Base-by-base conservation (phyloP, 2,888 invertebrate genomes). In the Euplexia lucipara region DNA sequence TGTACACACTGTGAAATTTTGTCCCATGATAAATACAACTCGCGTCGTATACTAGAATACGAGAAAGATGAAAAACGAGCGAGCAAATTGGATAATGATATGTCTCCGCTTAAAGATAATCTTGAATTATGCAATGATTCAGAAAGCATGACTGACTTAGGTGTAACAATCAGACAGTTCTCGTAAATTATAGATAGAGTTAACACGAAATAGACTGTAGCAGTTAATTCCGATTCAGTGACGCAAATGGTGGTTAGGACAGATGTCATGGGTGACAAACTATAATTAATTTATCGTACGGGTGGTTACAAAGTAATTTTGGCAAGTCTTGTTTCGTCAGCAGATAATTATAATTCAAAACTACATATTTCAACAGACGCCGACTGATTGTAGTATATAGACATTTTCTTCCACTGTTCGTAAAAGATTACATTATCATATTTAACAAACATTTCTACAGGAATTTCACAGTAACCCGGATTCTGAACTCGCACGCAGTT, bases 61-160 rank as follows among this genome's bases (percentile, higher is more conserved):
- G 26, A 69, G 26, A 65, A 51, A 26, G 10, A 52, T 26, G 26
- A 20, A 20, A 10, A 35, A 35, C 16, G 22, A 18, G 26, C 16
- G n/a, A 44, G 26, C 42, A 22, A 64, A 61, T 37, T 32, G 44
- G 35, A 37, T 44, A 44, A 18, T 61, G 7, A 32, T 42, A 16
- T 35, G 16, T n/a, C n/a, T 60, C 20, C 32, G 22, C 42, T 18
- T 62, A n/a, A 30, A 62, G 53, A 62, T 81, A 63, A 61, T 60
- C 41, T 75, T 66, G 39, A 10, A 37, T 60, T 70, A 63, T 72
- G 67, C 57, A 83, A 83, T 47, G 32, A 69, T 44, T 66, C 67
- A 79, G 81, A 83, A 82, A 82, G 83, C 79, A 79, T 79, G 45
- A 39, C 56, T 34, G 39, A n/a, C 35, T 60, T 63, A 65, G 65